phyloP scores from a whole-genome alignment of 1,140 invertebrate species.

The Philopotamus ludificatus region DNA sequence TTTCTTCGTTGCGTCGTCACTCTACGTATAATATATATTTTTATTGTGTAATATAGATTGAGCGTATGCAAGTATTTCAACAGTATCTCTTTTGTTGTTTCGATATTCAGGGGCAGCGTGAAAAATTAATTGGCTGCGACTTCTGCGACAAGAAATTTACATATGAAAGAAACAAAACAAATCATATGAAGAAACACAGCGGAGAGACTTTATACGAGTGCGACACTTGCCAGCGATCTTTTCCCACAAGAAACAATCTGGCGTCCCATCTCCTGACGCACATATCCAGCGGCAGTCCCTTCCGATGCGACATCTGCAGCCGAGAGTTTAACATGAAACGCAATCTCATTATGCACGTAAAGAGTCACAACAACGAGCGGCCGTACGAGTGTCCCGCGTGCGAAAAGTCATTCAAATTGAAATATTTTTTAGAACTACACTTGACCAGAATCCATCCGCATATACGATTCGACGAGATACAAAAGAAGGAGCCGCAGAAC shows the following conservation, averaged over 20 bases:
- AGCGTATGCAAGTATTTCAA: no score
- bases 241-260: slow-evolving; percentile 28
- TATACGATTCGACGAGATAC: slow-evolving; percentile 33
- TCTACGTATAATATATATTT: no score
- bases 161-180: slow-evolving; percentile 40
- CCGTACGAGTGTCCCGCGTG: slow-evolving; percentile 39
- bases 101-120: slow-evolving; percentile 33
- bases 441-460: slow-evolving; percentile 36
- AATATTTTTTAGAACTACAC: slow-evolving; percentile 39
- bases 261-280: slow-evolving; percentile 30
- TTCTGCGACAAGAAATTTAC: slow-evolving; percentile 41
- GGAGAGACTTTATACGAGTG: slow-evolving; percentile 30
- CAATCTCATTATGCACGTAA: slow-evolving; percentile 41
- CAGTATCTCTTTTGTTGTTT: not conserved
- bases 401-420: slow-evolving; percentile 40
- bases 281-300: slow-evolving; percentile 19
- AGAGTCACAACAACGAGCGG: slow-evolving; percentile 39
- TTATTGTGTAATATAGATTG: no score
- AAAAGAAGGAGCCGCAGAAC: slow-evolving; percentile 26
- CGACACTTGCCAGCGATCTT: slow-evolving; percentile 29
- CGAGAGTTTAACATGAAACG: slow-evolving; percentile 40
- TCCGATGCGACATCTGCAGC: slow-evolving; percentile 39
- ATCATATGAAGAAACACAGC: slow-evolving; percentile 40
- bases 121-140: slow-evolving; percentile 39
- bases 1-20: no score